Evolutionary conservation across 1,140 invertebrate species (phyloP).

Genomic region (Pteromalus puparum): DNA sequence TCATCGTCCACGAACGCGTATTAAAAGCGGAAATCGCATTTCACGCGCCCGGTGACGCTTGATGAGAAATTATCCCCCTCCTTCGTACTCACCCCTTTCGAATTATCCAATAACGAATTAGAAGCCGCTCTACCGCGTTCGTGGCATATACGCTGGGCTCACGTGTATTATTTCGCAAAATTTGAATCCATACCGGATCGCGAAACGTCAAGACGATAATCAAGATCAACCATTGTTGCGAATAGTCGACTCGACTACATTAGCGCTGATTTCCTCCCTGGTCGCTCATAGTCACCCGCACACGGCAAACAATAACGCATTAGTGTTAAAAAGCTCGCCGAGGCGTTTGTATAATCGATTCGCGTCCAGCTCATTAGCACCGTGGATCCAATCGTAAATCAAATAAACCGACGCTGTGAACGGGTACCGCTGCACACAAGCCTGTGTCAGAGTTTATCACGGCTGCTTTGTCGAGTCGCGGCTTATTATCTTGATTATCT

Average conservation of each 20-base stretch:
- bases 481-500: conserved; percentile 48
- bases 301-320: neutral
- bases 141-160: too few relatives aligned
- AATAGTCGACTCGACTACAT: too few relatives aligned
- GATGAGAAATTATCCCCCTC: conserved; percentile 28
- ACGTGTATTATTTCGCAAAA: too few relatives aligned
- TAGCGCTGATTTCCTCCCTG: too few relatives aligned
- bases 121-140: neutral
- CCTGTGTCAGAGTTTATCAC: conserved; percentile 8
- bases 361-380: neutral
- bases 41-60: neutral
- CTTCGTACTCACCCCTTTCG: neutral
- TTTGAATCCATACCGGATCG: too few relatives aligned
- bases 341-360: neutral
- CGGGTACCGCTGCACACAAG: too few relatives aligned
- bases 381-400: conserved; percentile 20
- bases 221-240: too few relatives aligned
- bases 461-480: conserved; percentile 21
- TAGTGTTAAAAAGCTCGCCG: neutral
- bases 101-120: conserved; percentile 20
- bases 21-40: conserved; percentile 33
- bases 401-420: neutral
- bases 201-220: too few relatives aligned
- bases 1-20: neutral
- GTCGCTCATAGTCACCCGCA: too few relatives aligned